phyloP scores from a whole-genome alignment of 2,797 vertebrate species.

The Poecile montanus region DNA sequence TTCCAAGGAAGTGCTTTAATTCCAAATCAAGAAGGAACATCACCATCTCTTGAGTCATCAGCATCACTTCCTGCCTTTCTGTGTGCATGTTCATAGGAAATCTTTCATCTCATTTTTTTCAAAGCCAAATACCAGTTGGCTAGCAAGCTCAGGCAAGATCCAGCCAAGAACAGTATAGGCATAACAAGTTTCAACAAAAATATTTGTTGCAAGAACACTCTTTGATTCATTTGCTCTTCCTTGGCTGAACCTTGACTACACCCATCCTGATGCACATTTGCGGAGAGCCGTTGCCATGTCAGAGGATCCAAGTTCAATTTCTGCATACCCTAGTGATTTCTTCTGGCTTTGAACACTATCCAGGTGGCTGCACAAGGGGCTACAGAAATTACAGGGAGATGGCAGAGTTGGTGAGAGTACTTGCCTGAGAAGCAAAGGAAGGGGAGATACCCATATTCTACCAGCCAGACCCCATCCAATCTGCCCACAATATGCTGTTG shows the following conservation, averaged over 20 bases:
- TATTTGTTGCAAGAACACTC: conserved; percentile 43
- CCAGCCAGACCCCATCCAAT: conserved; percentile 21
- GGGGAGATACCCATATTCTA: conserved; percentile 44
- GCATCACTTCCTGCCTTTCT: conserved; percentile 47
- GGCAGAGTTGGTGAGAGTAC: conserved; percentile 31
- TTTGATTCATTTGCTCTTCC: conserved; percentile 59
- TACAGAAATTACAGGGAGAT: conserved; percentile 41
- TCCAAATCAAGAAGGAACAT: conserved; percentile 40
- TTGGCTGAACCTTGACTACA: conserved; percentile 40
- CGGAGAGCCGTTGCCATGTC: background rate
- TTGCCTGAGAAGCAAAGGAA: conserved; percentile 62
- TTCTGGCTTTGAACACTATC: conserved; percentile 15
- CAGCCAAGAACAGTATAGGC: conserved; percentile 43
- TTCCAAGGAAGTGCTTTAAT: conserved; percentile 34
- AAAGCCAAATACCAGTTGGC: conserved; percentile 37
- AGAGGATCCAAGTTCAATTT: conserved; percentile 29
- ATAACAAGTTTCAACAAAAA: conserved; percentile 67
- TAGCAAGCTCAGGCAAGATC: conserved; percentile 40
- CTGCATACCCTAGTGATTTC: conserved; percentile 11
- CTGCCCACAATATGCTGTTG: conserved; percentile 76
- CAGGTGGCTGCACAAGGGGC: conserved; percentile 42
- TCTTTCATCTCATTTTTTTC: conserved; percentile 50
- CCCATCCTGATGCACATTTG: conserved; percentile 37
- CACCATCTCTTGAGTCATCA: conserved; percentile 44
- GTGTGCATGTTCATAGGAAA: conserved; percentile 46